phyloP scores from a whole-genome alignment of 2,797 vertebrate species.

The Pseudocheirus occidentalis region DNA sequence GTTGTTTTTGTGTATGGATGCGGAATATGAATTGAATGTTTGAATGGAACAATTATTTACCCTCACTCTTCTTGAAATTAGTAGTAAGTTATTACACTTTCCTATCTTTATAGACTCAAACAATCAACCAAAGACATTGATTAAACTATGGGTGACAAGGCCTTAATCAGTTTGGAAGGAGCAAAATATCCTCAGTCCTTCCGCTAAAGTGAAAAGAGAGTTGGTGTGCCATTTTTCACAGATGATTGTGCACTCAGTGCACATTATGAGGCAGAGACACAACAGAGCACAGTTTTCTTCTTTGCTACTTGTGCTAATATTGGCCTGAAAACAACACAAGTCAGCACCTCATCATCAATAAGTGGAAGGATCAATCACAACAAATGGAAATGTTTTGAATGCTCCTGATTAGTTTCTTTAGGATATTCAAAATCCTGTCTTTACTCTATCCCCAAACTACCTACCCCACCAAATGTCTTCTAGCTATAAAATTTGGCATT shows the following conservation, averaged over 20 bases:
- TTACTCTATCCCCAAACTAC: background rate
- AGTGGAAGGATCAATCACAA: no score
- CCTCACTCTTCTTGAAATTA: background rate
- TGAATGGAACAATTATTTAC: background rate
- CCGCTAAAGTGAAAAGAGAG: no score
- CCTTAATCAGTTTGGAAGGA: background rate
- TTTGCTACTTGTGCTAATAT: background rate
- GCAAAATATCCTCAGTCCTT: background rate
- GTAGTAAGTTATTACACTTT: background rate
- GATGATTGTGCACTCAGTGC: background rate
- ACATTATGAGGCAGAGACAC: background rate
- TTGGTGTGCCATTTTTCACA: no score
- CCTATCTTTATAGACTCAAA: background rate
- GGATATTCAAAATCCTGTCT: background rate
- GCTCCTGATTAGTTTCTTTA: background rate
- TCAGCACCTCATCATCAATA: background rate
- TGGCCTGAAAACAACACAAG: background rate
- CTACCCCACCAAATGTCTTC: background rate
- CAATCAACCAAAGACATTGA: background rate
- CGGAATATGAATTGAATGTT: background rate
- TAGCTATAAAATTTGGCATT: background rate
- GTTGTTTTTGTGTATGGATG: no score
- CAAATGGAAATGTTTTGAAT: background rate
- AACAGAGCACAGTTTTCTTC: background rate
- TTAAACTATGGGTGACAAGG: background rate